A percentile compares a stretch with the other conserved stretches of the same genome.
Conservation (phyloP, 2,797 vertebrate genomes). For the Telmatherina bonti region DNA sequence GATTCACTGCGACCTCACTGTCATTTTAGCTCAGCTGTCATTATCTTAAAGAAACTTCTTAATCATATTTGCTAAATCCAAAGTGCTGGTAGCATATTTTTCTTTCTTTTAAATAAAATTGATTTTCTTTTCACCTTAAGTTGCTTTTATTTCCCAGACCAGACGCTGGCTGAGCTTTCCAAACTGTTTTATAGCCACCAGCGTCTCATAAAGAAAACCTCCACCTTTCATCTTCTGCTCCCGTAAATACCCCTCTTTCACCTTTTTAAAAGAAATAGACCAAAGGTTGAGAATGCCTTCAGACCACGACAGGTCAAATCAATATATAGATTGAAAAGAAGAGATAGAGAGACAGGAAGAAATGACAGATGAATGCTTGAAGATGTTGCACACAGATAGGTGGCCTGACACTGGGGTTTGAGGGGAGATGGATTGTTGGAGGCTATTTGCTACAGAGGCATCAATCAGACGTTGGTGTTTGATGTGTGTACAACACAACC, state of each 20-base stretch:
- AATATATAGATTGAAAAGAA: constrained; percentile 54
- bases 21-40: constrained; percentile 7
- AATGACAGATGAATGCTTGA: constrained; percentile 61
- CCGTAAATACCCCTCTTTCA: constrained; percentile 51
- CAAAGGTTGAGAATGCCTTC: constrained; percentile 61
- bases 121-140: constrained; percentile 47
- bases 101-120: constrained; percentile 37
- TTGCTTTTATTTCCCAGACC: constrained; percentile 28
- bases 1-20: constrained; percentile 32
- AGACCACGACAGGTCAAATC: constrained; percentile 47
- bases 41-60: constrained; percentile 9
- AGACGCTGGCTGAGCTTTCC: constrained; percentile 13
- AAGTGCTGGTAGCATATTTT: neutral
- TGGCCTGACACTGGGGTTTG: constrained; percentile 45
- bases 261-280: constrained; percentile 39
- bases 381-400: constrained; percentile 65
- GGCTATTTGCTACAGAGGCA: constrained; percentile 68
- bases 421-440: constrained; percentile 65
- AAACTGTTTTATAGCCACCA: constrained; percentile 33
- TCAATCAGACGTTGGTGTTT: constrained; percentile 68
- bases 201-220: constrained; percentile 50
- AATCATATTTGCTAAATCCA: constrained; percentile 10
- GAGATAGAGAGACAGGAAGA: constrained; percentile 59
- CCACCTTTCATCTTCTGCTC: constrained; percentile 35
- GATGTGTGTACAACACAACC: constrained; percentile 62